Evolutionary conservation across 2,113 vertebrate species (phyloP), one percentile per base, ranked within the genome.

Genomic region (Terrapene triunguis): DNA sequence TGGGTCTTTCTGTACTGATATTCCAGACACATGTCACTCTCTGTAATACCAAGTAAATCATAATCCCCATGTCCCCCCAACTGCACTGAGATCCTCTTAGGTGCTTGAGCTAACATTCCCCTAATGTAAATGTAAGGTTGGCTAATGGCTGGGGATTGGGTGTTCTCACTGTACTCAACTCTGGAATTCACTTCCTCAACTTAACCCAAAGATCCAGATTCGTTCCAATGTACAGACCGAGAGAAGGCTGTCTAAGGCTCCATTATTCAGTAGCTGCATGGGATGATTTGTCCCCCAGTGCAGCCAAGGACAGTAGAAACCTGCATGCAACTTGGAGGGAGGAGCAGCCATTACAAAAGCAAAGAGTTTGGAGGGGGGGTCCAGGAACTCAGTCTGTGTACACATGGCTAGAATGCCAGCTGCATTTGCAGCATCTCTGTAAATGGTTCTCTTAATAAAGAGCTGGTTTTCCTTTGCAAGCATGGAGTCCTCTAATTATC

Each of bases 401-500:
- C 19, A 42, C 11, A 16, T 72, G 72, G 32, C 38, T 89, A n/a
- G 12, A 89, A 89, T 4, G n/a, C 76, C 80, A 72, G 2, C 11
- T 93, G 29, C 47, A 86, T 27, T 48, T 87, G 51, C 27, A 93
- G 54, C 32, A 92, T 4, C n/a, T 6, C 54, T 48, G 24, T 19
- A 85, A 87, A 1, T 48, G 25, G 22, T 62, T 47, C 42, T 84
- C 91, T 87, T 59, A 3, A 88, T 22, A 54, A 0, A 8, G 19
- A 38, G 25, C 5, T 17, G 55, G 65, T 82, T 93, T 84, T 27
- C 57, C 29, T 59, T 29, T 85, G 85, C 6, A 85, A 89, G 16
- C 78, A 35, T 27, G 16, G 69, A 92, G 47, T 74, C 69, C 50
- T 93, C 94, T 90, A 85, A 85, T 96, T 90, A 95, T 59, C 47